Base-by-base conservation (phyloP, 2,888 invertebrate genomes). In the Conops quadrifasciatus region DNA sequence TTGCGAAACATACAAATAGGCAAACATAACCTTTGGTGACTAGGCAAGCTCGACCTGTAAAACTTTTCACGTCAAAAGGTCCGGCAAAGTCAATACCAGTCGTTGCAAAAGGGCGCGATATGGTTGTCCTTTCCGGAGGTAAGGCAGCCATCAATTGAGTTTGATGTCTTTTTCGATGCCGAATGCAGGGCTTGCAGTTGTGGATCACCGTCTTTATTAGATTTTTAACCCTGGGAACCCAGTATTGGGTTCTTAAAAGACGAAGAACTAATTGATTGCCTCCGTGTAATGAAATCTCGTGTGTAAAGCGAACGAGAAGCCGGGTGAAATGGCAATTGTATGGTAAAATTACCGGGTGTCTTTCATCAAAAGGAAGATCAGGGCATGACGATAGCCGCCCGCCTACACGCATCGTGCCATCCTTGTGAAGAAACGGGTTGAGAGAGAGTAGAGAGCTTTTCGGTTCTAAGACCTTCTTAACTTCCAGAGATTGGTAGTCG, bases 11-110 rank as follows among this genome's bases (percentile, higher is more conserved):
- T n/a, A n/a, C n/a, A n/a, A n/a, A n/a, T n/a, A n/a, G n/a, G n/a
- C n/a, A n/a, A n/a, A n/a, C 71, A 74, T 9, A 59, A 67, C 21
- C 66, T 13, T 70, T 71, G 1, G 67, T 70, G 0, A 71, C 28
- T 5, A 58, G 51, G 47, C 62, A 67, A n/a, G 63, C 51, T 13
- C 70, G 66, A 28, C 67, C 62, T 13, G 58, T 62, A 56, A 60
- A 65, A 28, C 45, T 66, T 66, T 71, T 69, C 1, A 71, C 58
- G 2, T 67, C 43, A 2, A 21, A 82, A 88, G 87, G 84, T 94
- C 94, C 94, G 87, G 21, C 43, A 43, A 63, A 63, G 43, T 63
- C 63, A 19, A 65, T 16, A 21, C 65, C 67, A 11, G 67, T 56
- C 13, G 43, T 5, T 4, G 56, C 4, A 21, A 67, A 56, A n/a